phyloP scores from a whole-genome alignment of 2,797 vertebrate genomes.

The Sitta carolinensis region DNA sequence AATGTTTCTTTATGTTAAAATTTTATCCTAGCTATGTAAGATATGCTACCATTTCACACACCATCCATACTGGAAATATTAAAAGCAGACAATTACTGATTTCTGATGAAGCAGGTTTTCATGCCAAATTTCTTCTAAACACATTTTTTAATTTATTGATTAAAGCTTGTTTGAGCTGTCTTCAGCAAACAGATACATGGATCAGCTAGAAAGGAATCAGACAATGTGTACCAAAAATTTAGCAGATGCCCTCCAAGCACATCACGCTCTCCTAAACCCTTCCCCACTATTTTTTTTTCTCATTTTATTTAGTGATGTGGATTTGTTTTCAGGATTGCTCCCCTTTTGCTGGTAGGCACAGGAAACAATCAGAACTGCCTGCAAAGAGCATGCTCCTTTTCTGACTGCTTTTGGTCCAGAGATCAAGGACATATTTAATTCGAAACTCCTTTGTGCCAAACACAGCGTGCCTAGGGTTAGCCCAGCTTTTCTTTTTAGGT shows the following conservation, averaged over 20 bases:
- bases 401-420: not conserved
- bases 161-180: constrained; percentile 9
- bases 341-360: not conserved
- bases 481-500: not conserved
- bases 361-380: not conserved
- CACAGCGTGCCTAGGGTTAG: not conserved
- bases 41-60: not conserved
- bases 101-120: not conserved
- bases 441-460: not conserved
- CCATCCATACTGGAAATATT: not conserved
- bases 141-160: constrained; percentile 11
- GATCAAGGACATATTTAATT: not conserved
- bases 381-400: not conserved
- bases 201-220: not conserved
- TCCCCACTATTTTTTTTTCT: not conserved
- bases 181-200: constrained; percentile 20
- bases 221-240: not conserved
- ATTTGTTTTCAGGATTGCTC: not conserved
- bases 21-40: not conserved
- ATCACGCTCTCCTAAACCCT: not conserved
- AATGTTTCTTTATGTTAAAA: not conserved
- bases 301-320: not conserved
- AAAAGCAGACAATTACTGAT: not conserved
- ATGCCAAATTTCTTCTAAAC: not conserved
- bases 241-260: not conserved